Base-by-base conservation (phyloP, 2,113 vertebrate genomes). In the Sebastes fasciatus region DNA sequence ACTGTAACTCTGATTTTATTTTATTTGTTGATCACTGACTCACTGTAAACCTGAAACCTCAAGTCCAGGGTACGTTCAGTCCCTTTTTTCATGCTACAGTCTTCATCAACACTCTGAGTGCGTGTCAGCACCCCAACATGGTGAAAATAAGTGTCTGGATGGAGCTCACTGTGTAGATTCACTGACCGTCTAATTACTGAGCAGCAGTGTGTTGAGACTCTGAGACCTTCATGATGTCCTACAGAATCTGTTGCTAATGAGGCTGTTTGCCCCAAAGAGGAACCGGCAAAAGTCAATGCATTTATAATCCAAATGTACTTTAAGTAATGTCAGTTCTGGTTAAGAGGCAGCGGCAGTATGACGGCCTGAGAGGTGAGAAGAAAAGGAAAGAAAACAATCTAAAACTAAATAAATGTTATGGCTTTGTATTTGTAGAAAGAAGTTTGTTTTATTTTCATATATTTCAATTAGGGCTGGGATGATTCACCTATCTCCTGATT, bases 211-310 rank as follows among this genome's bases (percentile, higher is more conserved):
- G 21, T 6, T 1, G 54, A 43, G 19, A 19, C 2, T 0, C 23
- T 1, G 46, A 69, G 43, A 49, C 75, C 45, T 21, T 40, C 23
- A 1, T 2, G 12, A 52, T 26, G 57, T 14, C 49, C 55, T 52
- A 55, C 45, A 58, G 8, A 14, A 21, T 49, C 43, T 14, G 17
- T 23, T 16, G 26, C 65, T 62, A 72, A 73, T 49, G 69, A 80
- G 77, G 49, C 58, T 0, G 8, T 43, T 51, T 23, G 52, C n/a
- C 68, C 21, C 6, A 7, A 1, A 34, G 40, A 74, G 17, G 26
- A 48, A 43, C 19, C 1, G 1, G 34, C 6, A 5, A 58, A 26
- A n/a, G 7, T 34, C 7, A 57, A 12, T 34, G 10, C 8, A 26
- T 4, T 48, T 4, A 4, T n/a, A 13, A 42, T 73, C 40, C 4